A percentile compares a stretch with the other conserved stretches of the same genome.
Conservation (phyloP, 2,797 vertebrate species). For the Denticeps clupeoides region DNA sequence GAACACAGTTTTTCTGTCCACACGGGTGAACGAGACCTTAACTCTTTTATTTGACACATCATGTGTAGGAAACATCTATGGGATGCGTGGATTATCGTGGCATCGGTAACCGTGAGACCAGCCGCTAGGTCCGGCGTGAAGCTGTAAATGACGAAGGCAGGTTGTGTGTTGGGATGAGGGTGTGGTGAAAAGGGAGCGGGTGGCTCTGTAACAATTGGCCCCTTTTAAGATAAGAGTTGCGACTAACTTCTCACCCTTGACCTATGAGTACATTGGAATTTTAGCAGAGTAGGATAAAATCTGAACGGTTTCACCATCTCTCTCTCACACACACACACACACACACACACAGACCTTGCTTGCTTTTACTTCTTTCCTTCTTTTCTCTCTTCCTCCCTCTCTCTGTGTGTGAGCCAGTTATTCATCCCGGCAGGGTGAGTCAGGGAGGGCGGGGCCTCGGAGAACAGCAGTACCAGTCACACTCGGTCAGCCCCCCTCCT, state of each 20-base stretch:
- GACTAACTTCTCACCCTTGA: conserved; percentile 49
- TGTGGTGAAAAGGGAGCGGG: conserved; percentile 15
- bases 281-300: too few relatives aligned
- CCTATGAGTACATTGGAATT: too few relatives aligned
- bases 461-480: conserved; percentile 68
- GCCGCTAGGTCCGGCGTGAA: too few relatives aligned
- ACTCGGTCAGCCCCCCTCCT: conserved; percentile 50
- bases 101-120: too few relatives aligned
- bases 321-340: conserved; percentile 7
- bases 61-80: too few relatives aligned
- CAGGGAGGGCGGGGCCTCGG: conserved; percentile 61
- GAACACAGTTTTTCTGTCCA: too few relatives aligned
- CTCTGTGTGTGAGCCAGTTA: conserved; percentile 50
- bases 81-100: too few relatives aligned
- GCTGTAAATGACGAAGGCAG: too few relatives aligned
- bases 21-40: too few relatives aligned
- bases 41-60: too few relatives aligned
- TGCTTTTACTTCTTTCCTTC: conserved; percentile 2
- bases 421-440: conserved; percentile 63
- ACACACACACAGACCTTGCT: conserved; percentile 13
- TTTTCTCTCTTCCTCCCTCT: conserved; percentile 34
- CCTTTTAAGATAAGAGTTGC: conserved; percentile 52
- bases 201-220: conserved; percentile 45
- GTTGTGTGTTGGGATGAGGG: conserved; percentile 40
- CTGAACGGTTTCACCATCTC: conserved; percentile 4